Evolutionary conservation across 2,113 vertebrate species (phyloP).

Genomic region (Myotis davidii): DNA sequence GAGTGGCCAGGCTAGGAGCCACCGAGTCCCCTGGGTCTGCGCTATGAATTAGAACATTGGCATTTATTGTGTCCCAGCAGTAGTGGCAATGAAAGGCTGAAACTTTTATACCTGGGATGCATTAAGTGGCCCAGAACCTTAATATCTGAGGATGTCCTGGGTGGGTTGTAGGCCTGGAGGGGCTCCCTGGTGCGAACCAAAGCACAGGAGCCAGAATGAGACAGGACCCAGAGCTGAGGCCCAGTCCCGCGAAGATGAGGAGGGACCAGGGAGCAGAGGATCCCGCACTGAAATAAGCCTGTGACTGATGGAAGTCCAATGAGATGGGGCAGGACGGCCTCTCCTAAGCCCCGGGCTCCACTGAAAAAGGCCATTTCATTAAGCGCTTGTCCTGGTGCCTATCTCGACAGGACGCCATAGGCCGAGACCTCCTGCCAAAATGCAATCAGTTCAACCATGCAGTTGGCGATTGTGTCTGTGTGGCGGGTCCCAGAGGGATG

Average conservation of each 20-base stretch:
- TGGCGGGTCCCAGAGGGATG: not conserved
- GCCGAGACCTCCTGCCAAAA: not conserved
- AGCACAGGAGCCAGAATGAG: not conserved
- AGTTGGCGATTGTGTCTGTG: not conserved
- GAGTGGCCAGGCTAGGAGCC: not conserved
- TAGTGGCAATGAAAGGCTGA: not conserved
- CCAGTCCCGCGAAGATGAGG: too few relatives aligned
- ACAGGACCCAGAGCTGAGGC: not conserved
- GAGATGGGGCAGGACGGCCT: accelerated
- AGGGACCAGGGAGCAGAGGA: accelerated
- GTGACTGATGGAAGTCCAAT: not conserved
- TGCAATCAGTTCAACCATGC: not conserved
- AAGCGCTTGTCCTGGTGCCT: not conserved
- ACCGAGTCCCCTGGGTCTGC: not conserved
- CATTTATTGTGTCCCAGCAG: not conserved
- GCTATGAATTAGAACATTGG: not conserved
- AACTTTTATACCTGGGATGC: not conserved
- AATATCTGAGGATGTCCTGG: not conserved
- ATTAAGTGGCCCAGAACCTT: not conserved
- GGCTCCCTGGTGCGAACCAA: too few relatives aligned
- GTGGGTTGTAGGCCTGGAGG: not conserved
- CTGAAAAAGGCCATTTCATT: not conserved
- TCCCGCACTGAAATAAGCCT: too few relatives aligned
- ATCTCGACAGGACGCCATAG: not conserved
- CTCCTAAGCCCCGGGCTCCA: not conserved